A percentile compares a stretch with the other conserved stretches of the same genome.
Evolutionary conservation across 2,888 invertebrate species (phyloP).

Genomic region (Protodeltote pygarga): DNA sequence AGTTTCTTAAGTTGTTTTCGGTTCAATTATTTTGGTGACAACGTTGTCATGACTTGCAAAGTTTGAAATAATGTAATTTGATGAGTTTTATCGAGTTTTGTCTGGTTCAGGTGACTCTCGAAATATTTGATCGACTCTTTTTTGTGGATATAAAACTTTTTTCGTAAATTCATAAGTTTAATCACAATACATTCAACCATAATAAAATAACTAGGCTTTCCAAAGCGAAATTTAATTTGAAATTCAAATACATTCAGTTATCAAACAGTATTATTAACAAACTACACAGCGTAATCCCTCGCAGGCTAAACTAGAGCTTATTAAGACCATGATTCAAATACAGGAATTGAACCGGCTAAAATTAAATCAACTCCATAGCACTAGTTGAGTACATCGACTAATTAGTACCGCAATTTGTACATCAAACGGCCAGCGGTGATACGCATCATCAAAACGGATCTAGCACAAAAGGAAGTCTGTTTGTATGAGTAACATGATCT

Average conservation of each 20-base stretch:
- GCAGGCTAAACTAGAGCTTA: constrained; percentile 25
- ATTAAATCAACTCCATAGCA: constrained; percentile 43
- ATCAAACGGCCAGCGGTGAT: constrained; percentile 53
- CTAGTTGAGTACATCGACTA: constrained; percentile 45
- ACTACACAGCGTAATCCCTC: constrained; percentile 17
- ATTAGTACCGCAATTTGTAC: constrained; percentile 52
- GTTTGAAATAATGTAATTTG: constrained; percentile 21
- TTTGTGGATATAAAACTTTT: background rate
- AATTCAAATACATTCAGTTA: constrained; percentile 17
- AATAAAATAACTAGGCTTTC: background rate
- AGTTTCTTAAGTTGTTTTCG: constrained; percentile 35
- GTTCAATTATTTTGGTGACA: constrained; percentile 42
- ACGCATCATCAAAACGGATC: constrained; percentile 49
- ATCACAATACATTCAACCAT: too few relatives aligned
- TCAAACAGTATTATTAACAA: constrained; percentile 16
- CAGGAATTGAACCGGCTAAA: constrained; percentile 40
- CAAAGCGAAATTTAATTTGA: constrained; percentile 10
- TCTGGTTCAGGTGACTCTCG: too few relatives aligned
- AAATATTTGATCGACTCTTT: too few relatives aligned
- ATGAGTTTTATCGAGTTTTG: constrained; percentile 18
- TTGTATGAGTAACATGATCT: constrained; percentile 42
- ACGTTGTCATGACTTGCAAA: constrained; percentile 32
- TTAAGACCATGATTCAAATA: constrained; percentile 44
- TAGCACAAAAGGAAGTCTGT: constrained; percentile 45
- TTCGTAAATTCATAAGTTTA: background rate